phyloP scores from a whole-genome alignment of 35 echinoderm and acorn worm species.

The Apostichopus japonicus region DNA sequence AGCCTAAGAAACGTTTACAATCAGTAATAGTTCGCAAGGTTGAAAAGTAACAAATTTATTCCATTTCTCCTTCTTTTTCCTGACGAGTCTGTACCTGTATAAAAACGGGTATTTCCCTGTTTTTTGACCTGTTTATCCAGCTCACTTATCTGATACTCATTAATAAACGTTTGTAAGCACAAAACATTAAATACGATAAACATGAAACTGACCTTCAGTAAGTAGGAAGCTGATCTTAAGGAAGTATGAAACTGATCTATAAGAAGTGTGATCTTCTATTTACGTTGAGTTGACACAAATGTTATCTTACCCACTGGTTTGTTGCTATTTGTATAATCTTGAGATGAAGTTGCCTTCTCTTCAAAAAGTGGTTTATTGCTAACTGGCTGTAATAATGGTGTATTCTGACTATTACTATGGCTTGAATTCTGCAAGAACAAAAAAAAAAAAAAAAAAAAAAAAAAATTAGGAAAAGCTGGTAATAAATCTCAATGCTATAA shows the following conservation, averaged over 20 bases:
- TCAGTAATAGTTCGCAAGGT: too few species aligned
- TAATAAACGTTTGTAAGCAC: not conserved
- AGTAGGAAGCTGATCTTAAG: too few species aligned
- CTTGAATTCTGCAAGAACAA: conserved; percentile 73
- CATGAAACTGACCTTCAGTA: too few species aligned
- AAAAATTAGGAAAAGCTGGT: not conserved
- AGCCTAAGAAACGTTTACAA: too few species aligned
- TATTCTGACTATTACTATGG: conserved; percentile 70
- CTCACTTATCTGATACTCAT: too few species aligned
- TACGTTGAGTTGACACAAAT: not conserved
- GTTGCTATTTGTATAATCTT: conserved; percentile 59
- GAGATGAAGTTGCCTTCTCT: conserved; percentile 59
- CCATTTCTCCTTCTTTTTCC: too few species aligned
- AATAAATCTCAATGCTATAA: too few species aligned
- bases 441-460: conserved; percentile 9
- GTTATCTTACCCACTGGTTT: conserved; percentile 74
- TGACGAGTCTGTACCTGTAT: too few species aligned
- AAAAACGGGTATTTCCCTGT: too few species aligned
- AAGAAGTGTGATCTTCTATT: not conserved
- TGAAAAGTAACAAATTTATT: too few species aligned
- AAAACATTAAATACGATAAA: not conserved
- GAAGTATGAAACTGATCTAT: too few species aligned
- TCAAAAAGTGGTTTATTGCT: conserved; percentile 76
- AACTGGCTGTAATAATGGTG: conserved; percentile 73
- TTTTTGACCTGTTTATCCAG: too few species aligned